A percentile compares a stretch with the other conserved stretches of the same genome.
These are phyloP conservation scores for Microcebus griseorufus DNA, from an alignment of 2,113 vertebrate genomes.

Conservation along the genomic window DNA sequence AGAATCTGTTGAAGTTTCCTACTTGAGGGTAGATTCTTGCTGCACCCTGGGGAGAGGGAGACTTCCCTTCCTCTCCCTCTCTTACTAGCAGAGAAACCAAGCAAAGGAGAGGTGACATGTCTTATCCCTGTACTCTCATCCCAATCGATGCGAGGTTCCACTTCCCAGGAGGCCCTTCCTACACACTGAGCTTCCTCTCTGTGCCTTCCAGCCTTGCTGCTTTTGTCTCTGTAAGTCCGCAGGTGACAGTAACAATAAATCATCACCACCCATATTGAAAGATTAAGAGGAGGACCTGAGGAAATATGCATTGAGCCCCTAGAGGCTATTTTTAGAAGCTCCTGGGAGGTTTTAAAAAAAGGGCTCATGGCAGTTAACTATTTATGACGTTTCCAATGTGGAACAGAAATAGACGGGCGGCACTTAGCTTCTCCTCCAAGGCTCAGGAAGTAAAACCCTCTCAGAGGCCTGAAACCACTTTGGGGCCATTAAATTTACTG, in stretches of 20 bases:
- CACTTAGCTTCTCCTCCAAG: not conserved
- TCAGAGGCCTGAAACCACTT: conserved; percentile 36
- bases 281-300: conserved; percentile 66
- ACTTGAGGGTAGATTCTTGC: not conserved
- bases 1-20: not conserved
- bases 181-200: not conserved
- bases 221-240: conserved; percentile 25
- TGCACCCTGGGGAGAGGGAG: not conserved
- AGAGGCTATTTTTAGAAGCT: conserved; percentile 70
- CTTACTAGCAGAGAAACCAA: not conserved
- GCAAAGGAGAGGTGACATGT: not conserved
- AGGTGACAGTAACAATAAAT: conserved; percentile 59
- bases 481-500: conserved; percentile 57
- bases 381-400: conserved; percentile 67
- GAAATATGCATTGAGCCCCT: conserved; percentile 50
- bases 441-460: not conserved
- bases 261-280: conserved; percentile 28
- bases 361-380: conserved; percentile 61
- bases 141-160: not conserved
- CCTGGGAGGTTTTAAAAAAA: conserved; percentile 47
- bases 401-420: conserved; percentile 60
- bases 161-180: not conserved
- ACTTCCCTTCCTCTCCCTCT: not conserved
- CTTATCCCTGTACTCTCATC: not conserved
- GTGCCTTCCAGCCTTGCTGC: not conserved